A percentile compares a stretch with the other conserved stretches of the same genome.
phyloP scores from a whole-genome alignment of 2,888 invertebrate species.

The Drosophila setosimentum region DNA sequence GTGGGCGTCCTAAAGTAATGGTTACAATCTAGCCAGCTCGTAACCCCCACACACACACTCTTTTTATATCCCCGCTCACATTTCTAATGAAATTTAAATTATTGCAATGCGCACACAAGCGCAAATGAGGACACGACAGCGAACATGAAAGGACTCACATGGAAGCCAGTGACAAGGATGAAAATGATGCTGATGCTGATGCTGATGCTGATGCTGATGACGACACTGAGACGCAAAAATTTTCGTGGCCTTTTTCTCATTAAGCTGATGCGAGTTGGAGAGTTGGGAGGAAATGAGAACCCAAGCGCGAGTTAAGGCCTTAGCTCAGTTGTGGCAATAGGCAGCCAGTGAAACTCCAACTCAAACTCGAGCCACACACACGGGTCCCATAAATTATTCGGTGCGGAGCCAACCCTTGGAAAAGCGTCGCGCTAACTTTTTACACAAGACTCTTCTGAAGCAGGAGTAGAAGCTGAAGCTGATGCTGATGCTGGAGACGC shows the following conservation, averaged over 20 bases:
- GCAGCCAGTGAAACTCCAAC: slow-evolving; percentile 16
- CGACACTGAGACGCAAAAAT: slow-evolving; percentile 47
- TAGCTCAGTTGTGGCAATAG: slow-evolving; percentile 10
- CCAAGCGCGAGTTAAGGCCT: slow-evolving; percentile 40
- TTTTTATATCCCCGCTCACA: slow-evolving; percentile 4
- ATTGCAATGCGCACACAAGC: slow-evolving; percentile 72
- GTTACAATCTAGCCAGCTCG: background rate
- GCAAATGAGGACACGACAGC: slow-evolving; percentile 55
- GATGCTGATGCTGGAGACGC: slow-evolving; percentile 28
- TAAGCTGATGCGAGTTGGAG: slow-evolving; percentile 61
- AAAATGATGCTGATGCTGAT: slow-evolving; percentile 31
- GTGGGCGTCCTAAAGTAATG: slow-evolving; percentile 4
- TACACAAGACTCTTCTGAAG: slow-evolving; percentile 13
- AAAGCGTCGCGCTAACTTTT: slow-evolving; percentile 64
- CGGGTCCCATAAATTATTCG: slow-evolving; percentile 79
- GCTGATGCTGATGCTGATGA: slow-evolving; percentile 40
- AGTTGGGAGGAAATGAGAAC: slow-evolving; percentile 37
- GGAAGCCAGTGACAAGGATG: slow-evolving; percentile 15
- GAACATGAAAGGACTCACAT: slow-evolving; percentile 45
- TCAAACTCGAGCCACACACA: slow-evolving; percentile 43
- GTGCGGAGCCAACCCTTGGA: slow-evolving; percentile 68
- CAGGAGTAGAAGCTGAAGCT: background rate
- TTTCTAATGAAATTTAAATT: slow-evolving; percentile 63
- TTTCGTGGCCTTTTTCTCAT: slow-evolving; percentile 71
- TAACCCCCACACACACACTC: slow-evolving; percentile 3